Percentiles rank a stretch among this genome's conserved stretches.
Conservation (phyloP, 2,113 vertebrate genomes). For the Hylia prasina region DNA sequence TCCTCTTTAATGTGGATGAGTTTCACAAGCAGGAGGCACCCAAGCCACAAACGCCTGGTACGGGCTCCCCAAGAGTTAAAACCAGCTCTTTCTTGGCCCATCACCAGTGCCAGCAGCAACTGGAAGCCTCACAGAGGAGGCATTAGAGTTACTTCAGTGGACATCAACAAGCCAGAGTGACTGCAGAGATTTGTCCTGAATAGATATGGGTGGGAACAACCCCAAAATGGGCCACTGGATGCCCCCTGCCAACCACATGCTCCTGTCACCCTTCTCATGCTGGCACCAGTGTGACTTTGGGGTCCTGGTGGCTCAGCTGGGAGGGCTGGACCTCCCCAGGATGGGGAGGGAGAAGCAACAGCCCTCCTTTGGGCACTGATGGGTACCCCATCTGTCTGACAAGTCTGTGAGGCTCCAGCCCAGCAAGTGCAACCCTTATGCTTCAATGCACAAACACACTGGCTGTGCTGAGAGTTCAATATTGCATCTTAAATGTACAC, state of each 20-base stretch:
- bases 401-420: not conserved
- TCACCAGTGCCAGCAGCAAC: rapidly evolving
- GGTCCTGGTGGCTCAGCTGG: not conserved
- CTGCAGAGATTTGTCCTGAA: not conserved
- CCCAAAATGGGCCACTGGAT: not conserved
- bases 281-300: not conserved
- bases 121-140: not conserved
- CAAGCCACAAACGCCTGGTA: not conserved
- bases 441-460: not conserved
- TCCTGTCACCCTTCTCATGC: not conserved
- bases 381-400: not conserved
- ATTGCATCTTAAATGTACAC: not conserved
- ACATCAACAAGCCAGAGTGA: rapidly evolving
- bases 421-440: not conserved
- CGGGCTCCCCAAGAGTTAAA: not conserved
- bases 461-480: not conserved
- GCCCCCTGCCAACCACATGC: rapidly evolving
- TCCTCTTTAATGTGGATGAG: not conserved
- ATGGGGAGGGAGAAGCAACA: not conserved
- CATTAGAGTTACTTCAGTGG: rapidly evolving
- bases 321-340: not conserved
- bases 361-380: not conserved
- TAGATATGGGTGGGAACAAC: rapidly evolving
- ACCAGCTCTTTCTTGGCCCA: not conserved
- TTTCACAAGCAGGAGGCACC: not conserved